phyloP scores from a whole-genome alignment of 2,797 vertebrate species.

The Staurois parvus region DNA sequence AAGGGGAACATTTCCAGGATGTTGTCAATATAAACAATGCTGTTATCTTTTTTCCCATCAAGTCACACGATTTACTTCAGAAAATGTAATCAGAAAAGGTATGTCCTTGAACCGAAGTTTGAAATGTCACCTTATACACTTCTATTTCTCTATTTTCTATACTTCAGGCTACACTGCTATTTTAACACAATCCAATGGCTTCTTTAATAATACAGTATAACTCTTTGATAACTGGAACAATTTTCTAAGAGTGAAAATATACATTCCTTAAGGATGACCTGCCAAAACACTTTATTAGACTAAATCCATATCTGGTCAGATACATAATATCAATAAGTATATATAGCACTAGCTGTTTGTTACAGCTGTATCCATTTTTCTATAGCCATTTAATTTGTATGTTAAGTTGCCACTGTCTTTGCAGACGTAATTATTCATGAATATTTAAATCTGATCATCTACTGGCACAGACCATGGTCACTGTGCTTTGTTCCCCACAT shows the following conservation, averaged over 20 bases:
- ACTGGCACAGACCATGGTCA: background rate
- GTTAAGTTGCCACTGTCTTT: background rate
- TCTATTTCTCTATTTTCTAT: background rate
- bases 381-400: background rate
- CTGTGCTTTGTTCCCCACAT: background rate
- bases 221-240: background rate
- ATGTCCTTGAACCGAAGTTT: constrained; percentile 88
- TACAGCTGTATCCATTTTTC: background rate
- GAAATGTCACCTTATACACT: constrained; percentile 89
- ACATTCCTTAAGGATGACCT: background rate
- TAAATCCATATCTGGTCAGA: background rate
- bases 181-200: background rate
- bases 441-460: background rate
- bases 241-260: background rate
- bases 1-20: constrained; percentile 84
- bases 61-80: constrained; percentile 94
- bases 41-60: constrained; percentile 97
- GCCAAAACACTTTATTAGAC: background rate
- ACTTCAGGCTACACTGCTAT: background rate
- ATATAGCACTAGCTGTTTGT: background rate
- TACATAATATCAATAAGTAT: background rate
- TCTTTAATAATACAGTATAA: background rate
- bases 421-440: background rate
- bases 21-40: constrained; percentile 93
- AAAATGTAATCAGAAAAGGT: constrained; percentile 87